Evolutionary conservation across 2,113 vertebrate species (phyloP).

Genomic region (Sterrhoptilus dennistouni): DNA sequence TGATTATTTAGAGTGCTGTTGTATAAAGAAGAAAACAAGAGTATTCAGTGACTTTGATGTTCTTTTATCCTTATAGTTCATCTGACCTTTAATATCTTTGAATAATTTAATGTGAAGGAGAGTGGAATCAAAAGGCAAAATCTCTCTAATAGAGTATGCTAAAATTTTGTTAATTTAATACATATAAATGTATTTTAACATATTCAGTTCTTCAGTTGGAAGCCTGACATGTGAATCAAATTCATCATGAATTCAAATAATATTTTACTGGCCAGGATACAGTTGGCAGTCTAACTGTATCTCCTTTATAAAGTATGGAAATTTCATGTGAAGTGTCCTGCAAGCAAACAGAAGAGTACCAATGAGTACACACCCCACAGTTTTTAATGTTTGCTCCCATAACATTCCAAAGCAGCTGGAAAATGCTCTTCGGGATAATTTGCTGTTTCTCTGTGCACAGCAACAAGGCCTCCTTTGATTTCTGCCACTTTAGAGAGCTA

Average conservation of each 20-base stretch:
- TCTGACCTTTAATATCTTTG: neutral
- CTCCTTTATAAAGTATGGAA: neutral
- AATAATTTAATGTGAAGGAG: neutral
- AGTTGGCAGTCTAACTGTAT: neutral
- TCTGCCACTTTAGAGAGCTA: conserved; percentile 12
- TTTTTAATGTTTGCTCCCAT: neutral
- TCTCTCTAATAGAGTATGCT: neutral
- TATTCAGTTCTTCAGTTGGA: neutral
- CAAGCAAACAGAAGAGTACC: neutral
- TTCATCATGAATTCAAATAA: neutral
- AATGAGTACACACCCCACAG: neutral
- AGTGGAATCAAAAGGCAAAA: neutral
- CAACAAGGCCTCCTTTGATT: conserved; percentile 20
- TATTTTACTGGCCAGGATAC: neutral
- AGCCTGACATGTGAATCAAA: neutral
- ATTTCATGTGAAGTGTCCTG: neutral
- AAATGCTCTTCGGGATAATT: neutral
- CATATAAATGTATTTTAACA: neutral
- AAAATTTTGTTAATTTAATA: neutral
- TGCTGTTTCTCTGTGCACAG: neutral
- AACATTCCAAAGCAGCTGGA: neutral
- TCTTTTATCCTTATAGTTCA: neutral
- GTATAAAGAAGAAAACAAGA: neutral
- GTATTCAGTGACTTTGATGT: neutral
- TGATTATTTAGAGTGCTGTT: neutral